Conservation (phyloP, 2,113 vertebrate genomes). For the Chiloscyllium plagiosum region DNA sequence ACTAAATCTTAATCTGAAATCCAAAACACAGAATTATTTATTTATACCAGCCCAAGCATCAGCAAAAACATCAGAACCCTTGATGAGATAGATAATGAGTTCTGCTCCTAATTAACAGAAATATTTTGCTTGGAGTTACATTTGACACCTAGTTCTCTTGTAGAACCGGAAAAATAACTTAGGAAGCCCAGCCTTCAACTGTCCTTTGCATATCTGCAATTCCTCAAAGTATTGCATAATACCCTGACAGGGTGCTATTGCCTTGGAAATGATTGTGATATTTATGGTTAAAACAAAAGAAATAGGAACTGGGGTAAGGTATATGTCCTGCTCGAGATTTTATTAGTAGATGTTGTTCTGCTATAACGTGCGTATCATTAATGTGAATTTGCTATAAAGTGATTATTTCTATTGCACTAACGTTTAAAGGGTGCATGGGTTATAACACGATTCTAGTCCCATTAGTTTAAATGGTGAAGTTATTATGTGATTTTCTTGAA, state of each 20-base stretch:
- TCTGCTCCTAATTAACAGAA: not conserved
- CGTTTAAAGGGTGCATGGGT: no score
- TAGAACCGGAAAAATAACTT: not conserved
- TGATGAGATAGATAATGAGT: not conserved
- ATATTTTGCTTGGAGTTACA: not conserved
- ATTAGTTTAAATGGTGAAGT: no score
- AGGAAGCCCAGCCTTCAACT: not conserved
- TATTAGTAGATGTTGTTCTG: no score
- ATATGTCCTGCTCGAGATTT: no score
- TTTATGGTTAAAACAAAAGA: not conserved
- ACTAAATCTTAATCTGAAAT: no score
- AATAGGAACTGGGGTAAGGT: no score
- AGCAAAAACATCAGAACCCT: not conserved
- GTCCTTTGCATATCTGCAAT: not conserved
- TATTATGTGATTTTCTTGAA: no score
- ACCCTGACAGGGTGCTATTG: not conserved
- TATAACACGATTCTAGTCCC: no score
- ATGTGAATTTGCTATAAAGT: no score
- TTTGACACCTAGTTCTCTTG: not conserved
- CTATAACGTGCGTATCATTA: no score
- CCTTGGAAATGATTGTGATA: not conserved
- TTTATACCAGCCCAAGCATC: not conserved
- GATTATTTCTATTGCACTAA: no score
- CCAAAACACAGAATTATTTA: not conserved
- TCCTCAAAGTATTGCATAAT: not conserved